Evolutionary conservation across 2,113 vertebrate genomes (phyloP).

Genomic region (Athene cunicularia): DNA sequence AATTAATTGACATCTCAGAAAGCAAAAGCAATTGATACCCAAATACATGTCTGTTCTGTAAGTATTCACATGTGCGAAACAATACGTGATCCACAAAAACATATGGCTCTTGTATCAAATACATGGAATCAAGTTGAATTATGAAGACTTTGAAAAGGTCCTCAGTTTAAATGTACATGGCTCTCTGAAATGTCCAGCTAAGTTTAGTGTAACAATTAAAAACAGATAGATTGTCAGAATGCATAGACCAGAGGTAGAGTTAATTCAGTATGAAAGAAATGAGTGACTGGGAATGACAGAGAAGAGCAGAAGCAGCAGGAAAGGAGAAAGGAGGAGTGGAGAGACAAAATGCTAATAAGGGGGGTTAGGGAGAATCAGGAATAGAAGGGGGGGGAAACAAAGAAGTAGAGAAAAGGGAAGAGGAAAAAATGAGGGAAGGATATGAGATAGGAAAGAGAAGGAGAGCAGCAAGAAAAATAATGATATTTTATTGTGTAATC

Average conservation of each 20-base stretch:
- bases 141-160: conserved; percentile 56
- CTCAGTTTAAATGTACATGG: conserved; percentile 15
- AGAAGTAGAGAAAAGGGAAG: neutral
- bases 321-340: neutral
- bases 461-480: neutral
- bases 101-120: conserved; percentile 51
- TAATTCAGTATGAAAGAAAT: conserved; percentile 55
- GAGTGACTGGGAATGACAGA: conserved; percentile 1
- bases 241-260: neutral
- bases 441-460: neutral
- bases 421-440: neutral
- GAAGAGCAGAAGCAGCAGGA: conserved; percentile 3
- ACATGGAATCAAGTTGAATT: conserved; percentile 60
- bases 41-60: neutral
- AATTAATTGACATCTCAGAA: conserved; percentile 15
- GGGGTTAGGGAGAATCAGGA: neutral
- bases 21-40: neutral
- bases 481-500: neutral
- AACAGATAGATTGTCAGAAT: conserved; percentile 55
- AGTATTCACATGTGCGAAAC: conserved; percentile 32
- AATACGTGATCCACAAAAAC: conserved; percentile 38
- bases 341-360: neutral
- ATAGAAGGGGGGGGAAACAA: neutral
- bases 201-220: conserved; percentile 57
- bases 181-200: conserved; percentile 53